Conservation (phyloP, 2,888 invertebrate genomes). For the Tetragnatha montana region DNA sequence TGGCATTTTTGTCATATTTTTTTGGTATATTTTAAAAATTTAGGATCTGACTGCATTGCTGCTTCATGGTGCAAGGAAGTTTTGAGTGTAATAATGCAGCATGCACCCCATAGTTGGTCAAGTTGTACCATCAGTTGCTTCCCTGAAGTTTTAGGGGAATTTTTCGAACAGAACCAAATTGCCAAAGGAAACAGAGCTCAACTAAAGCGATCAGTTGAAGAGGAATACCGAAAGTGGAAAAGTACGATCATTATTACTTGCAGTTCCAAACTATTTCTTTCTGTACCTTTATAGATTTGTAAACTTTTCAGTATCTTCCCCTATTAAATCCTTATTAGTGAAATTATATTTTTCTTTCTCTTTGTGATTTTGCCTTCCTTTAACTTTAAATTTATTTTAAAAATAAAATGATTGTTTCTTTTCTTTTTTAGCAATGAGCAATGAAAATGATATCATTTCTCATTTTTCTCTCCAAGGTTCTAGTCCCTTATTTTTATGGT, state of each 20-base stretch:
- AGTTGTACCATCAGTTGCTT: conserved; percentile 94
- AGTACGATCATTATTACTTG: conserved; percentile 73
- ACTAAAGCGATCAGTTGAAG: conserved; percentile 83
- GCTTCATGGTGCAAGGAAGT: conserved; percentile 93
- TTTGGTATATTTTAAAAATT: not conserved
- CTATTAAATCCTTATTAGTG: too few species aligned
- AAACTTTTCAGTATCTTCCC: not conserved
- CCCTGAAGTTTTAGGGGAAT: conserved; percentile 90
- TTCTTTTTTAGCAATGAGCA: conserved; percentile 83
- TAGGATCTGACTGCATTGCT: conserved; percentile 80
- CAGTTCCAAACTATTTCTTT: not conserved
- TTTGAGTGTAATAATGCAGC: conserved; percentile 90
- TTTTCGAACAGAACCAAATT: conserved; percentile 86
- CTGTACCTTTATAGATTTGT: not conserved
- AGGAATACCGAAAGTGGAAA: conserved; percentile 96
- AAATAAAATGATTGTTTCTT: not conserved
- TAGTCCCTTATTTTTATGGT: conserved; percentile 91
- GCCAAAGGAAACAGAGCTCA: conserved; percentile 88
- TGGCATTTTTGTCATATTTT: too few species aligned
- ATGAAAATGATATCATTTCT: conserved; percentile 95
- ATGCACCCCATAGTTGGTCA: conserved; percentile 97
- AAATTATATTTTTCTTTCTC: not conserved
- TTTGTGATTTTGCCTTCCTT: conserved; percentile 2
- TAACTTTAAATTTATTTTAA: conserved; percentile 3
- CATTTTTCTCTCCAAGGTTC: conserved; percentile 96